These are phyloP conservation scores for Andrena flavipes DNA, from an alignment of 2,888 invertebrate species.

Conservation along the genomic window DNA sequence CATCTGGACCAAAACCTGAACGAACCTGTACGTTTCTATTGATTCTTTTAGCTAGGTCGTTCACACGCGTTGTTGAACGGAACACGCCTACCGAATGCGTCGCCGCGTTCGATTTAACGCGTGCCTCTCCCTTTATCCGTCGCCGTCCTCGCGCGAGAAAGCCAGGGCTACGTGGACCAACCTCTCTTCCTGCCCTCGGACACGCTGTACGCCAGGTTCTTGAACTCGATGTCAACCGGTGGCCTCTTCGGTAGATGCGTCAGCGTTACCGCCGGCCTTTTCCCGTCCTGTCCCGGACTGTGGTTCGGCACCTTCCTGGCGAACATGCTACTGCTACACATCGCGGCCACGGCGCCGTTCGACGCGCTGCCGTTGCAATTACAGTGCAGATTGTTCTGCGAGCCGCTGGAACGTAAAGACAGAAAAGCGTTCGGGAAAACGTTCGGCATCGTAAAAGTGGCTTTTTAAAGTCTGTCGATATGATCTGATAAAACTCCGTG, in stretches of 20 bases:
- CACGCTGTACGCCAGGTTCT: conserved; percentile 94
- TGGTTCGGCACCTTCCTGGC: conserved; percentile 90
- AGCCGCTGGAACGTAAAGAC: conserved; percentile 87
- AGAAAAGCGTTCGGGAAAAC: neutral
- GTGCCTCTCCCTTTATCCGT: neutral
- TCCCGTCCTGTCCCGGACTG: conserved; percentile 86
- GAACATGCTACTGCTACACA: conserved; percentile 85
- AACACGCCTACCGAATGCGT: conserved; percentile 36
- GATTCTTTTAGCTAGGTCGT: conserved; percentile 79
- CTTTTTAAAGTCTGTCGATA: too few species aligned
- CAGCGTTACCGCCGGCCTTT: conserved; percentile 91
- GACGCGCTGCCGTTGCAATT: conserved; percentile 86
- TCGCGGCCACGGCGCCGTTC: conserved; percentile 81
- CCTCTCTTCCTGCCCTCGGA: conserved; percentile 92
- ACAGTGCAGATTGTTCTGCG: conserved; percentile 88
- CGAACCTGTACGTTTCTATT: conserved; percentile 76
- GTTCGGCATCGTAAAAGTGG: neutral
- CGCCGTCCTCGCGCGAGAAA: neutral
- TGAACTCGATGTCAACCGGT: conserved; percentile 96
- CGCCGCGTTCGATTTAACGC: neutral
- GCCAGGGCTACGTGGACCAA: conserved; percentile 60
- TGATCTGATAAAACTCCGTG: neutral
- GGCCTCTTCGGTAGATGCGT: conserved; percentile 94
- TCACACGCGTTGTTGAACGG: conserved; percentile 69
- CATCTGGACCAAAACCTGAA: conserved; percentile 72